These are phyloP conservation scores for Helicorthomorpha holstii DNA, from an alignment of 1,140 invertebrate species.

Conservation along the genomic window DNA sequence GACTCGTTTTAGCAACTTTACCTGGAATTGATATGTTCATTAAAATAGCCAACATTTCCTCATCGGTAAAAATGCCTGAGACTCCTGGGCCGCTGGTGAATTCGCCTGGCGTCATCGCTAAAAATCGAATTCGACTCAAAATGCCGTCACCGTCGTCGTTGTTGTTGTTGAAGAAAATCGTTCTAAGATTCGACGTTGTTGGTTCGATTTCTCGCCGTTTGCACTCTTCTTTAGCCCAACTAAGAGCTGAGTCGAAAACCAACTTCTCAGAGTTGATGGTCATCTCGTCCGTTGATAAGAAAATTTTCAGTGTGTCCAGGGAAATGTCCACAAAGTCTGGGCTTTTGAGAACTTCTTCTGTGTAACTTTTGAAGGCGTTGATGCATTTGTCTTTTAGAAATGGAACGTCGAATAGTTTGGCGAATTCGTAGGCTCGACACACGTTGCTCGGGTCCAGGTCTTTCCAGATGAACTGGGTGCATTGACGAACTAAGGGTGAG, in stretches of 20 bases:
- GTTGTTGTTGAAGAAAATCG: conserved; percentile 10
- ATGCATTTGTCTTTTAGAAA: conserved; percentile 59
- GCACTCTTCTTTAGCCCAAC: conserved; percentile 37
- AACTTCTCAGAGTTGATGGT: conserved; percentile 54
- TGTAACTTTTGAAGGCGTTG: conserved; percentile 34
- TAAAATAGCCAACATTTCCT: conserved; percentile 58
- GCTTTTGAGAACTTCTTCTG: conserved; percentile 50
- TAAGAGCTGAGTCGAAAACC: conserved; percentile 48
- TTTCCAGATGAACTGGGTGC: conserved; percentile 58
- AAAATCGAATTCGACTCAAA: conserved; percentile 28
- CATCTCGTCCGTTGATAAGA: conserved; percentile 41
- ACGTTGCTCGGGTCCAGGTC: conserved; percentile 57
- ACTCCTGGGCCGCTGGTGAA: conserved; percentile 58
- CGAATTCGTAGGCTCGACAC: conserved; percentile 67
- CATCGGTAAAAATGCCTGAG: conserved; percentile 44
- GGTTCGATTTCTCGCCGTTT: conserved; percentile 15
- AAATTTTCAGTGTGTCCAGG: conserved; percentile 46
- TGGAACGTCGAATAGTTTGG: conserved; percentile 61
- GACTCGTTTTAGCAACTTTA: no score
- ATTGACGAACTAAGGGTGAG: conserved; percentile 57
- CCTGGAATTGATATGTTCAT: conserved; percentile 56
- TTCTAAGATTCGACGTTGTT: conserved; percentile 17
- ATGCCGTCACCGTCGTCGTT: no score
- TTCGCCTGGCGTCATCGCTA: conserved; percentile 54
- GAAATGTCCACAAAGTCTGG: conserved; percentile 56